A percentile compares a stretch with the other conserved stretches of the same genome.
Evolutionary conservation across 2,888 invertebrate genomes (phyloP).

Genomic region (Drosophila seclusa): DNA sequence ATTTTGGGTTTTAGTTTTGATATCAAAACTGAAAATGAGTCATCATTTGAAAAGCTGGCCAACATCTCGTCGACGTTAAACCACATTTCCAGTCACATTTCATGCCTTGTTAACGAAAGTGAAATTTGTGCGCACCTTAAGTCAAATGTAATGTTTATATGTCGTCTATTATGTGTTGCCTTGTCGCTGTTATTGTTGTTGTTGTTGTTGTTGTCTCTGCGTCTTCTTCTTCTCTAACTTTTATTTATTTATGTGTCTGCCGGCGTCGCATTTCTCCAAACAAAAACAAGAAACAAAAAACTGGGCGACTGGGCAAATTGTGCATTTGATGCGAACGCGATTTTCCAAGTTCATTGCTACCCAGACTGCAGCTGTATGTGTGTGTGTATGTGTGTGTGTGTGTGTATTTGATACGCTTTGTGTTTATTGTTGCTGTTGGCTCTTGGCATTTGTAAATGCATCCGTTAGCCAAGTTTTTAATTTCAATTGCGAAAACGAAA

Average conservation of each 20-base stretch:
- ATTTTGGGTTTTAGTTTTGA: neutral
- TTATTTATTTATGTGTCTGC: constrained; percentile 66
- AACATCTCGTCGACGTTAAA: constrained; percentile 11
- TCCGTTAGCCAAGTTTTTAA: constrained; percentile 80
- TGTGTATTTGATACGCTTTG: constrained; percentile 14
- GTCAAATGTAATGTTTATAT: constrained; percentile 48
- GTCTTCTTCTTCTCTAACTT: constrained; percentile 22
- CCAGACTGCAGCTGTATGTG: constrained; percentile 14
- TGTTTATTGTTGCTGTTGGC: constrained; percentile 23
- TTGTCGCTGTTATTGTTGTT: constrained; percentile 16
- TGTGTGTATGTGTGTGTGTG: constrained; percentile 1
- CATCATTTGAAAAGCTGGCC: neutral
- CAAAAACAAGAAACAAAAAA: constrained; percentile 44
- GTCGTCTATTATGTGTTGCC: constrained; percentile 38
- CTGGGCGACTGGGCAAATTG: constrained; percentile 44
- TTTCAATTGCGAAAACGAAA: constrained; percentile 78
- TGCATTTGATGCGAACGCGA: constrained; percentile 44
- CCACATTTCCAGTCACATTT: constrained; percentile 32
- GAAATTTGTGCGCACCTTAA: constrained; percentile 50
- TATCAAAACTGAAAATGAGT: neutral
- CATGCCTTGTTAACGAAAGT: constrained; percentile 57
- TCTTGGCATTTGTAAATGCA: constrained; percentile 69
- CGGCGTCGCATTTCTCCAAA: constrained; percentile 70
- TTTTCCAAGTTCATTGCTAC: constrained; percentile 74
- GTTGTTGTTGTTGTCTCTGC: constrained; percentile 11